Percentiles rank a stretch among this genome's conserved stretches.
Evolutionary conservation across 1,140 invertebrate genomes (phyloP).

Genomic region (Pogonus chalceus): DNA sequence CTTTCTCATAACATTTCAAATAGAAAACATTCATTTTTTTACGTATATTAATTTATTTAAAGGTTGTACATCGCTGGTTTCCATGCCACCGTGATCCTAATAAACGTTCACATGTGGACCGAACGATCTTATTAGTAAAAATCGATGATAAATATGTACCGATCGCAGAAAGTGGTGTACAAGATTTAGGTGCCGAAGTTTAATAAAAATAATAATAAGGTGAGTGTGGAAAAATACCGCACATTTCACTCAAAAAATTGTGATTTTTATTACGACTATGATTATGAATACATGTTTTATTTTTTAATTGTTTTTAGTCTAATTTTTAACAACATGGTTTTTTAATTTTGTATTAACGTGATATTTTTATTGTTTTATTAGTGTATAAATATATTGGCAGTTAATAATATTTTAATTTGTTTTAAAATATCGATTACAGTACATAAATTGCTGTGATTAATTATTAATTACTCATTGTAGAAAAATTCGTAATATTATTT

Average conservation of each 20-base stretch:
- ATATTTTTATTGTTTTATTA: not conserved
- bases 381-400: not conserved
- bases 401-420: not conserved
- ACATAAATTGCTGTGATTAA: too few relatives aligned
- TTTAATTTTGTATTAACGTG: not conserved
- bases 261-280: not conserved
- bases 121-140: slow-evolving; percentile 82
- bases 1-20: not conserved
- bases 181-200: slow-evolving; percentile 31
- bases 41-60: slow-evolving; percentile 14
- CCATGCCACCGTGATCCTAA: slow-evolving; percentile 79
- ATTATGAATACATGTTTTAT: not conserved
- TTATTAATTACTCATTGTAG: too few relatives aligned
- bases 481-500: too few relatives aligned
- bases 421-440: too few relatives aligned
- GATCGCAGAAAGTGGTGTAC: slow-evolving; percentile 79
- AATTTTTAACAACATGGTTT: not conserved
- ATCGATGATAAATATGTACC: slow-evolving; percentile 89
- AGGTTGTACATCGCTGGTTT: slow-evolving; percentile 84
- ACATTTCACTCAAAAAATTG: not conserved
- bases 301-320: not conserved
- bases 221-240: not conserved
- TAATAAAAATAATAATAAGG: not conserved
- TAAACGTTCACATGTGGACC: slow-evolving; percentile 78
- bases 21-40: too few relatives aligned